A percentile compares a stretch with the other conserved stretches of the same genome.
Conservation (phyloP, 2,888 invertebrate species). For the Empis livida region DNA sequence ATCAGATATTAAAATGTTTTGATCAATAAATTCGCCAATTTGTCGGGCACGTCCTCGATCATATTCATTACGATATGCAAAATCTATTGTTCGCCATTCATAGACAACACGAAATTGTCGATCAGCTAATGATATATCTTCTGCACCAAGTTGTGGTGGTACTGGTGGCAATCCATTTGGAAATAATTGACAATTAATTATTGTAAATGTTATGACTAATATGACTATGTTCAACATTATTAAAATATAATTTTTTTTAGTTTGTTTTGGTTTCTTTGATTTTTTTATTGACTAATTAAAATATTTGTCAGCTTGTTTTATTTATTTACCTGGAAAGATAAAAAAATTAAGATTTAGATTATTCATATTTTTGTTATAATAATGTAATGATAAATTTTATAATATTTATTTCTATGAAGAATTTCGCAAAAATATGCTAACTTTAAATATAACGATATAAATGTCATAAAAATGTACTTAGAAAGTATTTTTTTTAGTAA, state of each 20-base stretch:
- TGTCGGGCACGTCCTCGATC: constrained; percentile 41
- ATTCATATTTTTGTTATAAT: too few relatives aligned
- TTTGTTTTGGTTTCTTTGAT: constrained; percentile 6
- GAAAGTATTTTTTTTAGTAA: too few relatives aligned
- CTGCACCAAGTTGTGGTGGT: constrained; percentile 10
- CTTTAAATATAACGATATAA: too few relatives aligned
- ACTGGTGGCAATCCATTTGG: constrained; percentile 11
- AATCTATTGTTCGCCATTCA: constrained; percentile 60
- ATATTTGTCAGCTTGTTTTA: background rate
- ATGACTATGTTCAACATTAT: constrained; percentile 6
- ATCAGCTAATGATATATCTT: constrained; percentile 18
- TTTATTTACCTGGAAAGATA: background rate
- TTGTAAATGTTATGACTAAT: constrained; percentile 7
- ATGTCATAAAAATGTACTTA: too few relatives aligned
- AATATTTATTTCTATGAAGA: too few relatives aligned
- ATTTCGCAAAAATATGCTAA: too few relatives aligned
- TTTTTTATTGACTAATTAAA: background rate
- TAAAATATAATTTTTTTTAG: constrained; percentile 3
- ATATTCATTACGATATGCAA: constrained; percentile 49
- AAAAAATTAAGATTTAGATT: too few relatives aligned
- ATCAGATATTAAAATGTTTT: constrained; percentile 55
- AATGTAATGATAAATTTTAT: too few relatives aligned
- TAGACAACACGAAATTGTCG: constrained; percentile 52
- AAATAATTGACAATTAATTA: background rate
- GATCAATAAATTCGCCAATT: constrained; percentile 47